These are phyloP conservation scores for Fragum fragum DNA, from an alignment of 2,888 invertebrate species.

Conservation along the genomic window DNA sequence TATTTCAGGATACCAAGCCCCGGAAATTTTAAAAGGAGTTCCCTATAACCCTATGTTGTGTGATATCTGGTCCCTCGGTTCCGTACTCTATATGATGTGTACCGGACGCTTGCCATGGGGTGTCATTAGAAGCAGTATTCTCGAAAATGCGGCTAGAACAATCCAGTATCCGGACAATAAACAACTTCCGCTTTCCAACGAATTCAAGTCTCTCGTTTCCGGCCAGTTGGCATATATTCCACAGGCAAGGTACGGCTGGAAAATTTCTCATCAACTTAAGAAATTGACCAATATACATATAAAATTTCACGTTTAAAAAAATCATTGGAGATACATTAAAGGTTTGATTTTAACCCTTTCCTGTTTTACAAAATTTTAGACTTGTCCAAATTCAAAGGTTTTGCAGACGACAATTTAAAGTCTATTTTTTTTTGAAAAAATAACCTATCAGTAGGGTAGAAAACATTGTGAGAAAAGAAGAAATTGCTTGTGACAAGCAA, in stretches of 20 bases:
- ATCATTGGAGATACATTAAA: no score
- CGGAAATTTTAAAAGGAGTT: slow-evolving; percentile 76
- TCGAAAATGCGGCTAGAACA: slow-evolving; percentile 69
- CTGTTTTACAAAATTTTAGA: no score
- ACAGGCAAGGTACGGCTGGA: slow-evolving; percentile 64
- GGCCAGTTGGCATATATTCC: slow-evolving; percentile 78
- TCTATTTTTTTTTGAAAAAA: no score
- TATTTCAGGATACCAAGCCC: slow-evolving; percentile 76
- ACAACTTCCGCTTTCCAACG: slow-evolving; percentile 66
- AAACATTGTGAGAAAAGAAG: no score
- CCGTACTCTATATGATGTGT: slow-evolving; percentile 79
- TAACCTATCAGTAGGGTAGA: no score
- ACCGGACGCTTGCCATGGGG: slow-evolving; percentile 80
- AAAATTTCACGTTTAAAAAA: no score
- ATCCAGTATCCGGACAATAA: slow-evolving; percentile 70
- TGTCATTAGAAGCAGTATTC: slow-evolving; percentile 66
- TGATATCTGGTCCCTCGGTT: slow-evolving; percentile 83
- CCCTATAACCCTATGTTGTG: slow-evolving; percentile 79
- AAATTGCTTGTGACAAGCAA: background rate
- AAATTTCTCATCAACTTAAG: background rate
- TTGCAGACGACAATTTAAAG: no score
- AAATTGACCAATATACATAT: no score
- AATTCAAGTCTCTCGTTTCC: slow-evolving; percentile 76
- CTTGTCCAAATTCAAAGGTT: no score
- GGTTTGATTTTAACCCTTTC: no score